Conservation (phyloP, 2,888 invertebrate species). For the Dinocampus coccinellae region DNA sequence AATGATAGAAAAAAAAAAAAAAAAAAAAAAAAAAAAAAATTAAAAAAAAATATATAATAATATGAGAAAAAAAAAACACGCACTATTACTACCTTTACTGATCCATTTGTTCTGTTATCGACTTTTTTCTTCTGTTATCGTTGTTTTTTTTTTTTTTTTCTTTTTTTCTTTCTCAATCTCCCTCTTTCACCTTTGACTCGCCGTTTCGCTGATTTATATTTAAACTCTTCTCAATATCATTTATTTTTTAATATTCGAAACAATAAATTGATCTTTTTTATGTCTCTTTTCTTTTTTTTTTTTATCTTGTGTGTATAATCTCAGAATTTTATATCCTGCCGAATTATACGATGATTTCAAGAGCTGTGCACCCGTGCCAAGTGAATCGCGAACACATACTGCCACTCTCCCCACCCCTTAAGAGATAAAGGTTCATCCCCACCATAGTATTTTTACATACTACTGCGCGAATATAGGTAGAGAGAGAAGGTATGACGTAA, state of each 20-base stretch:
- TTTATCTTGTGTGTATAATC: neutral
- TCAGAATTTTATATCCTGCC: too few relatives aligned
- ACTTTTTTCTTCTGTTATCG: conserved; percentile 29
- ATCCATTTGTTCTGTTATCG: neutral
- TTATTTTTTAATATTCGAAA: too few relatives aligned
- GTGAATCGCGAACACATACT: conserved; percentile 63
- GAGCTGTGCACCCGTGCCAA: conserved; percentile 54
- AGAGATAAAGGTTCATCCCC: conserved; percentile 38
- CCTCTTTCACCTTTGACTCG: too few relatives aligned
- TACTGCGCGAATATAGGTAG: conserved; percentile 29
- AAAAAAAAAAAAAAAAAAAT: neutral
- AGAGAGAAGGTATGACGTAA: conserved; percentile 30
- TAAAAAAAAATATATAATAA: too few relatives aligned
- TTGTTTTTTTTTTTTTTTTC: conserved; percentile 27
- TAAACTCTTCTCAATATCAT: too few relatives aligned
- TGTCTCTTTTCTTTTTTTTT: neutral
- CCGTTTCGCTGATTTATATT: too few relatives aligned
- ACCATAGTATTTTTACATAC: conserved; percentile 35
- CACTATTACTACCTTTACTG: neutral
- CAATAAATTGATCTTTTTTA: too few relatives aligned
- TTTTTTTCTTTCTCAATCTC: conserved; percentile 45
- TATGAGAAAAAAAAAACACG: neutral
- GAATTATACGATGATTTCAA: conserved; percentile 44
- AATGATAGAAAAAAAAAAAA: neutral
- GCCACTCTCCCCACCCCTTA: conserved; percentile 53